Evolutionary conservation across 2,113 vertebrate genomes (phyloP).

Genomic region (Himantopus leucocephalus): DNA sequence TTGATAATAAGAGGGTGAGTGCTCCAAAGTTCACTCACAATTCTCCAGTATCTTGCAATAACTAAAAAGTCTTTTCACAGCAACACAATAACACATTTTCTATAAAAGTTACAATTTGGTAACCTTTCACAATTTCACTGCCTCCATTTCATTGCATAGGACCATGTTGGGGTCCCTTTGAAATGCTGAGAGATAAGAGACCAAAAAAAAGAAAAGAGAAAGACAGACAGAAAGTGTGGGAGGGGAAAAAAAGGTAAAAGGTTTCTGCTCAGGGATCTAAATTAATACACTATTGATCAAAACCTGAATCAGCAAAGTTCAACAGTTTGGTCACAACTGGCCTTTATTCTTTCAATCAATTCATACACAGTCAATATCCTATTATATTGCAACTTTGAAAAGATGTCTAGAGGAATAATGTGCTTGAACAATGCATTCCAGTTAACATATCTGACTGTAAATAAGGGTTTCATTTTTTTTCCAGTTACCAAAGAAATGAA

Average conservation of each 20-base stretch:
- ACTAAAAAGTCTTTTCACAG: slow-evolving; percentile 36
- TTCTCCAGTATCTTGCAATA: neutral
- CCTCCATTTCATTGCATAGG: neutral
- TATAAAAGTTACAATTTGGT: slow-evolving; percentile 25
- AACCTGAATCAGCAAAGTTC: slow-evolving; percentile 26
- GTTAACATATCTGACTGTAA: neutral
- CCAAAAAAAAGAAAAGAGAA: neutral
- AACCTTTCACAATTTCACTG: slow-evolving; percentile 32
- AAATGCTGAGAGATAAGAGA: neutral
- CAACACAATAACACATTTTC: slow-evolving; percentile 29
- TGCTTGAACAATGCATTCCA: neutral
- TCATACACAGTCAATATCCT: slow-evolving; percentile 27
- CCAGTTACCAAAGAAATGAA: neutral
- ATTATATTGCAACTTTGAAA: slow-evolving; percentile 15
- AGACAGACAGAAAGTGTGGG: neutral
- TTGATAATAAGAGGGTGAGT: slow-evolving; percentile 10
- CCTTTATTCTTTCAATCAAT: slow-evolving; percentile 23
- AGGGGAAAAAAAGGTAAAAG: neutral
- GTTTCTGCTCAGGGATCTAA: neutral
- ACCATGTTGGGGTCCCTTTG: neutral
- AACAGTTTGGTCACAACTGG: slow-evolving; percentile 7
- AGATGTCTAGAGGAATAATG: neutral
- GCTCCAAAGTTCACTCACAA: slow-evolving; percentile 5
- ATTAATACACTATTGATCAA: slow-evolving; percentile 44
- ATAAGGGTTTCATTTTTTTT: neutral